A percentile compares a stretch with the other conserved stretches of the same genome.
These are phyloP conservation scores for Brachionus rotundiformis DNA, from an alignment of 1,140 invertebrate species.

Conservation along the genomic window DNA sequence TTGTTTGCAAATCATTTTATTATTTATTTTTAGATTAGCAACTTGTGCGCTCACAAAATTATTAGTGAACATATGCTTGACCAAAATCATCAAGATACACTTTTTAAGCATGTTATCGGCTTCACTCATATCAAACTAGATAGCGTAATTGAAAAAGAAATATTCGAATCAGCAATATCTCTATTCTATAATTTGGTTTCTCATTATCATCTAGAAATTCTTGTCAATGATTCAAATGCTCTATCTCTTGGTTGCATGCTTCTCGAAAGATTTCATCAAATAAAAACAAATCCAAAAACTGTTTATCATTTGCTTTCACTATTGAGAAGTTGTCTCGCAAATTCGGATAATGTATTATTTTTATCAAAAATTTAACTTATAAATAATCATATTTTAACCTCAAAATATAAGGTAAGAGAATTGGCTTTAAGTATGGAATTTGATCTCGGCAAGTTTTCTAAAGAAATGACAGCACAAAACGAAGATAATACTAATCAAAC, in stretches of 20 bases:
- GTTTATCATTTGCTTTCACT: constrained; percentile 46
- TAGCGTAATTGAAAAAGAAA: not conserved
- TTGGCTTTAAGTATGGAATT: constrained; percentile 26
- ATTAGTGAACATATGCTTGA: not conserved
- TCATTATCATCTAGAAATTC: constrained; percentile 1
- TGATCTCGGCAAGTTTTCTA: constrained; percentile 14
- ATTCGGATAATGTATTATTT: constrained; percentile 5
- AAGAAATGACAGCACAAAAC: not conserved
- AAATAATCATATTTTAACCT: too few relatives aligned
- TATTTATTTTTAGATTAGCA: constrained; percentile 12
- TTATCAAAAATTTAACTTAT: not conserved
- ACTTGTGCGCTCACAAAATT: constrained; percentile 12
- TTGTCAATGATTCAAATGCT: constrained; percentile 30
- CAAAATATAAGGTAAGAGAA: constrained; percentile 8
- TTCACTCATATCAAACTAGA: not conserved
- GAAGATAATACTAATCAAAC: not conserved
- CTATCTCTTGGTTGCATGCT: constrained; percentile 36
- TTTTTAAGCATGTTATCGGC: not conserved
- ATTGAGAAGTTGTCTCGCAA: constrained; percentile 47
- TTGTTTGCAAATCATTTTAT: not conserved
- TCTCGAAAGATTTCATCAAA: constrained; percentile 13
- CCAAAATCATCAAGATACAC: constrained; percentile 11
- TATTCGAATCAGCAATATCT: constrained; percentile 40
- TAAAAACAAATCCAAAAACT: constrained; percentile 18
- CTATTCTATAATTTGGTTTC: constrained; percentile 13